A percentile compares a stretch with the other conserved stretches of the same genome.
These are phyloP conservation scores for Aporophyla nigra DNA, from an alignment of 2,888 invertebrate species.

Conservation along the genomic window DNA sequence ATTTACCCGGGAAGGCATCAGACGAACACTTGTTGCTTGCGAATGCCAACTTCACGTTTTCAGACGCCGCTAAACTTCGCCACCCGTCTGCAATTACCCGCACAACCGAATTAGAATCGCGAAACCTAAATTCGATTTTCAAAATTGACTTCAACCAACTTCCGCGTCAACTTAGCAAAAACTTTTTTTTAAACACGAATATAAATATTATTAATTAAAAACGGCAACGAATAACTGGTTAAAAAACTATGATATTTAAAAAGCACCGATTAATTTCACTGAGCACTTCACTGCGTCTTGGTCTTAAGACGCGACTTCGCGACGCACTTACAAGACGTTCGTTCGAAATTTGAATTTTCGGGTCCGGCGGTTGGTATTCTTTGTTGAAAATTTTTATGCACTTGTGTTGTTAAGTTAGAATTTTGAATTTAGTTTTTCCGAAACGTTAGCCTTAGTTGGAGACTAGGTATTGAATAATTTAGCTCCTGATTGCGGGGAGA, in stretches of 20 bases:
- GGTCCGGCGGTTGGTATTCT: constrained; percentile 59
- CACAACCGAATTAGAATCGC: constrained; percentile 73
- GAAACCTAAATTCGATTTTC: constrained; percentile 69
- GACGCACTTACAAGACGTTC: constrained; percentile 79
- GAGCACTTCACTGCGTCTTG: constrained; percentile 84
- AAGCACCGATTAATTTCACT: constrained; percentile 82
- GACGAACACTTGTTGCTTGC: constrained; percentile 88
- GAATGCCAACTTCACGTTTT: constrained; percentile 81
- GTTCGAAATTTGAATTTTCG: constrained; percentile 65
- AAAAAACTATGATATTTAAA: constrained; percentile 72
- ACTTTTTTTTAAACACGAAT: constrained; percentile 63
- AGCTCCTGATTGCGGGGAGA: constrained; percentile 80
- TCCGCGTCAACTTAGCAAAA: constrained; percentile 59
- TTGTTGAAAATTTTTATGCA: constrained; percentile 59
- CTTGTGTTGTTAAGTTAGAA: constrained; percentile 47
- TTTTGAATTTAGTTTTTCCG: constrained; percentile 53
- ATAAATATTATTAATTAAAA: constrained; percentile 56
- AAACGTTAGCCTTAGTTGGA: constrained; percentile 52
- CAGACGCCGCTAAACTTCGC: constrained; percentile 78
- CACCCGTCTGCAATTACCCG: constrained; percentile 78
- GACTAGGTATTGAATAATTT: constrained; percentile 73
- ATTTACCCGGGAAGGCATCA: constrained; percentile 89
- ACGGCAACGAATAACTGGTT: constrained; percentile 69
- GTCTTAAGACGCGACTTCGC: constrained; percentile 76
- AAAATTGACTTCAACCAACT: constrained; percentile 65